Base-by-base conservation (phyloP, 2,797 vertebrate genomes). In the Heliangelus exortis region DNA sequence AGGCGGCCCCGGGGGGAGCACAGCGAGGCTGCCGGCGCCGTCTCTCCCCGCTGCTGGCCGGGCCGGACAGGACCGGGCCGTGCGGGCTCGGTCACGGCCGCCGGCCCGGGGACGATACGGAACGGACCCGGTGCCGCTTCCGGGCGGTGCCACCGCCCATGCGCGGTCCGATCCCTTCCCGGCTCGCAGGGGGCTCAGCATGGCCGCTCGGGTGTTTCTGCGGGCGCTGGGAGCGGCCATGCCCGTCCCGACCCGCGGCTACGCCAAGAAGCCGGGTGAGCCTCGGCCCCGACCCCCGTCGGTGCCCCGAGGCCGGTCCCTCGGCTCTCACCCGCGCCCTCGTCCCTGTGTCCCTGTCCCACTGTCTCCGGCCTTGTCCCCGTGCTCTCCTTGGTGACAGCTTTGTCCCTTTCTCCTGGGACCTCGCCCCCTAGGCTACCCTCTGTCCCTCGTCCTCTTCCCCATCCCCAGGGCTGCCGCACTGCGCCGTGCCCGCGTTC, bases 231-330 rank as follows among this genome's bases (percentile, higher is more conserved):
- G 6, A 4, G n/a, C 0, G 0, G 62, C 0, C 15, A 6, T 75
- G 5, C 6, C 25, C 7, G 63, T 20, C 7, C 8, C 63, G 28
- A 68, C 17, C 25, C 85, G 94, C 3, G 54, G 63, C n/a, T 95
- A 93, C 59, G 94, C 94, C 65, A 95, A 95, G 91, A 95, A 95
- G 16, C 21, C 85, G 50, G 89, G 94, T 93, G 82, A 91, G 93
- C 36, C 33, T 14, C 33, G 54, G 25, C 15, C 12, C 22, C 21
- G 25, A 4, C 8, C 13, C 25, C 25, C 6, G 13, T 17, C 28
- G 9, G 41, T 12, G 26, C 16, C 47, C 22, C 12, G 33, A 6
- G 26, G 25, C 45, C 16, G 48, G 23, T 9, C 20, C 31, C 8
- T 16, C 25, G 8, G 26, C 43, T 8, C 22, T 15, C 51, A 8